Conservation (phyloP, 2,797 vertebrate genomes). For the Huso huso region DNA sequence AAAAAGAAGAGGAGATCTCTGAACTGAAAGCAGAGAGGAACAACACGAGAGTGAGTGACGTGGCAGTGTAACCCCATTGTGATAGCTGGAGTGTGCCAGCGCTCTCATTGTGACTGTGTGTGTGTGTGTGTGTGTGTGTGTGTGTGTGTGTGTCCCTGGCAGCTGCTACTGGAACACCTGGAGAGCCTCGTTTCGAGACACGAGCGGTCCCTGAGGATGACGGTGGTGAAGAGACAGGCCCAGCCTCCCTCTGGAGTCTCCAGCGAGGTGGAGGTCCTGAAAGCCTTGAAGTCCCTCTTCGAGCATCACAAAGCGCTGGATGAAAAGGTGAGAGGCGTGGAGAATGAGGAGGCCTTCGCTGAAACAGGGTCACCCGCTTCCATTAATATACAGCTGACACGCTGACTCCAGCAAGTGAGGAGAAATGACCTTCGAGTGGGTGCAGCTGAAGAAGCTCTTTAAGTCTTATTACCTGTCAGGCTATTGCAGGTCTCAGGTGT, state of each 20-base stretch:
- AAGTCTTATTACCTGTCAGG: too few species aligned
- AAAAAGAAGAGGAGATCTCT: conserved; percentile 94
- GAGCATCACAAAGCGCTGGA: conserved; percentile 95
- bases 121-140: too few species aligned
- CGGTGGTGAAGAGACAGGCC: conserved; percentile 89
- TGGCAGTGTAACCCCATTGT: too few species aligned
- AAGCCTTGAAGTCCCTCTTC: conserved; percentile 90
- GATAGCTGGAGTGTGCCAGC: too few species aligned
- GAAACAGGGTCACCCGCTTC: too few species aligned
- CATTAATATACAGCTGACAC: too few species aligned
- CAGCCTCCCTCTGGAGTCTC: conserved; percentile 89
- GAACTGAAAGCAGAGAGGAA: conserved; percentile 96
- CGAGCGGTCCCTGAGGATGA: conserved; percentile 90
- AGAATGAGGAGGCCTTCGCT: too few species aligned
- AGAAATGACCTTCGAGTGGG: too few species aligned
- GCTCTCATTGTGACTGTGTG: too few species aligned
- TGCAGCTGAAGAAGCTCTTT: too few species aligned
- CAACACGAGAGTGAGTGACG: conserved; percentile 79
- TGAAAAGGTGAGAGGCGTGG: conserved; percentile 70
- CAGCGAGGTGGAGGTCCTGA: conserved; percentile 94
- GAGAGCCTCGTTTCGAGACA: conserved; percentile 94
- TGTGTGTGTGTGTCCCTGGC: conserved; percentile 19
- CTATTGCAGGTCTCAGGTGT: too few species aligned
- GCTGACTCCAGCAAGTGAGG: too few species aligned
- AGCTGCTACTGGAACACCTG: conserved; percentile 91